These are phyloP conservation scores for Galerucella pusilla DNA, from an alignment of 2,888 invertebrate genomes.

Conservation along the genomic window DNA sequence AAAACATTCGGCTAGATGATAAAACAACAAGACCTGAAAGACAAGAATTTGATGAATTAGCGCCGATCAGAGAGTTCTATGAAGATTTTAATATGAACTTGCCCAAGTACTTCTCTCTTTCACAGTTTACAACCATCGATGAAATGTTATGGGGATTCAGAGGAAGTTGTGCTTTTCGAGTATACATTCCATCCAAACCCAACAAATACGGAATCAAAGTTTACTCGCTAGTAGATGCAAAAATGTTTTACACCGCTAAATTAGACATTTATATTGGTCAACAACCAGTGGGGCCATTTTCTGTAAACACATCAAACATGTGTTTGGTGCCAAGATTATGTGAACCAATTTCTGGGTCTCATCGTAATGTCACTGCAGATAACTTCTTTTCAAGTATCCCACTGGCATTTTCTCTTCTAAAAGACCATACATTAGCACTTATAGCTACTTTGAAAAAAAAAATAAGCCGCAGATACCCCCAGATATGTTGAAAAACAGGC, in stretches of 20 bases:
- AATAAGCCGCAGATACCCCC: constrained; percentile 14
- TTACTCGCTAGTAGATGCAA: constrained; percentile 29
- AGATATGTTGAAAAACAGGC: constrained; percentile 17
- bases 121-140: constrained; percentile 15
- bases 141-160: constrained; percentile 20
- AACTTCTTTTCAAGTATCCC: constrained; percentile 15
- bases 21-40: constrained; percentile 3
- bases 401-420: constrained; percentile 5
- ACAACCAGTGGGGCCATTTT: constrained; percentile 15
- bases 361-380: constrained; percentile 19
- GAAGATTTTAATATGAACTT: constrained; percentile 16
- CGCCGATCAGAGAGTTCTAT: constrained; percentile 7
- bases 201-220: constrained; percentile 24
- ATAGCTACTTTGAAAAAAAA: constrained; percentile 16
- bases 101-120: constrained; percentile 4
- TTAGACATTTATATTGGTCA: constrained; percentile 12
- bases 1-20: constrained; percentile 4
- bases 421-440: constrained; percentile 22
- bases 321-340: constrained; percentile 21
- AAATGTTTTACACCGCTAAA: constrained; percentile 24
- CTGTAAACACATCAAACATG: constrained; percentile 20
- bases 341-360: constrained; percentile 16
- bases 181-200: constrained; percentile 24
- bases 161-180: constrained; percentile 19
- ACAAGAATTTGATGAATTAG: constrained; percentile 11